phyloP scores from a whole-genome alignment of 2,797 vertebrate genomes.

The Cheirogaleus major region DNA sequence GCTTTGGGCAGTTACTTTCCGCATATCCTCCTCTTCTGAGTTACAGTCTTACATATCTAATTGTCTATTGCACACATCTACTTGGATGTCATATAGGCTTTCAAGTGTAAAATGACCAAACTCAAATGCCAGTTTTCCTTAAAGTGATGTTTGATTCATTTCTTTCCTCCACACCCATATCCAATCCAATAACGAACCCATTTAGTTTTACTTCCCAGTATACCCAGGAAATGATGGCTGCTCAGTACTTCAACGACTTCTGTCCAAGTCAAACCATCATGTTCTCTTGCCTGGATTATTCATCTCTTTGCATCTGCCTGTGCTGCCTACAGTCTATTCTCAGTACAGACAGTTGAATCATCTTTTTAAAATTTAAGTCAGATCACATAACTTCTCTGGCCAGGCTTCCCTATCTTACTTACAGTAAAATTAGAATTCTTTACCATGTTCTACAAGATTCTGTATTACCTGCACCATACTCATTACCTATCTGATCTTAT shows the following conservation, averaged over 20 bases:
- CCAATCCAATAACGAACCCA: not conserved
- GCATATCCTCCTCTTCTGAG: not conserved
- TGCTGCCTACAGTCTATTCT: not conserved
- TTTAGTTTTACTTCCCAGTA: not conserved
- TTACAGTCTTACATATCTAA: not conserved
- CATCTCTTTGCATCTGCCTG: not conserved
- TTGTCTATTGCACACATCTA: not conserved
- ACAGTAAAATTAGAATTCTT: not conserved
- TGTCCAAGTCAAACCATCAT: not conserved
- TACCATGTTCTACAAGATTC: not conserved
- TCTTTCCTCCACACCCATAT: not conserved
- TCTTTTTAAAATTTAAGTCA: not conserved
- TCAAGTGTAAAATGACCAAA: constrained; percentile 1
- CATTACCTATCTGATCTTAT: not conserved
- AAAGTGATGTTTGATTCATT: not conserved
- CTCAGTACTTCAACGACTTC: not conserved
- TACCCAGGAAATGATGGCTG: not conserved
- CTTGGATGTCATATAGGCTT: not conserved
- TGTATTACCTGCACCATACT: not conserved
- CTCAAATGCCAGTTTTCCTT: not conserved
- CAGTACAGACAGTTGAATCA: not conserved
- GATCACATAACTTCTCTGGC: not conserved
- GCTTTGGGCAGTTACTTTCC: not conserved
- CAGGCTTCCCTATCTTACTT: not conserved
- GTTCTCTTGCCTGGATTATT: not conserved